A percentile compares a stretch with the other conserved stretches of the same genome.
Evolutionary conservation across 2,113 vertebrate genomes (phyloP).

Genomic region (Boleophthalmus pectinirostris): DNA sequence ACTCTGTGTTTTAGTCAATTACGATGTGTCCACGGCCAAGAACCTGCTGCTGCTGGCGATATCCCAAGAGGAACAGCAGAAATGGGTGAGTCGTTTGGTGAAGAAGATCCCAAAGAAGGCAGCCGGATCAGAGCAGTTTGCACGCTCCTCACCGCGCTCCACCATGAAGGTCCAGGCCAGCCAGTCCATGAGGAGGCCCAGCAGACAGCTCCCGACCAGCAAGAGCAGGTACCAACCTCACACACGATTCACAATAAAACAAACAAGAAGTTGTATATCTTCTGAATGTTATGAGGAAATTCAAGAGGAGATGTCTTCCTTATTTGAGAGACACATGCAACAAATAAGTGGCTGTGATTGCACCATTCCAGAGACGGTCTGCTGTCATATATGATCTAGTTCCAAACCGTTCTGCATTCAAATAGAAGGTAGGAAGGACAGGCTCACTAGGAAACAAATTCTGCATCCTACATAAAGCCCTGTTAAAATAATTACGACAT

Average conservation of each 20-base stretch:
- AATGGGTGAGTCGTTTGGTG: slow-evolving; percentile 95
- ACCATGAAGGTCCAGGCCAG: slow-evolving; percentile 95
- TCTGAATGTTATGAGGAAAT: no score
- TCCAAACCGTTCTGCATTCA: no score
- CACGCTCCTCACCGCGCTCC: slow-evolving; percentile 92
- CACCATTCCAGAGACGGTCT: no score
- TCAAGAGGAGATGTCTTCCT: no score
- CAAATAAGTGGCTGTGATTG: no score
- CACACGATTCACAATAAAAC: background rate
- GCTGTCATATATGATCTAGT: no score
- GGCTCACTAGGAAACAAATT: background rate
- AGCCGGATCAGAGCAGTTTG: slow-evolving; percentile 87
- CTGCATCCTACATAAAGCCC: background rate
- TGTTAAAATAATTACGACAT: no score
- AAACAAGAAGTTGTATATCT: background rate
- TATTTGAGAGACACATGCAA: no score
- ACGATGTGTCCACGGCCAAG: slow-evolving; percentile 96
- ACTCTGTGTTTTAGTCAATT: slow-evolving; percentile 83
- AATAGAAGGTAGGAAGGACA: background rate
- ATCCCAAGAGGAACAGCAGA: slow-evolving; percentile 97
- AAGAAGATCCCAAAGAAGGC: slow-evolving; percentile 99
- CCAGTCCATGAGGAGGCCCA: slow-evolving; percentile 92
- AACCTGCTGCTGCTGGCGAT: slow-evolving; percentile 92
- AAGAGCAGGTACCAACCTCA: slow-evolving; percentile 88
- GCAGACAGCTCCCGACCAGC: slow-evolving; percentile 91